A percentile compares a stretch with the other conserved stretches of the same genome.
Evolutionary conservation across 2,113 vertebrate species (phyloP).

Genomic region (Halichoerus grypus): DNA sequence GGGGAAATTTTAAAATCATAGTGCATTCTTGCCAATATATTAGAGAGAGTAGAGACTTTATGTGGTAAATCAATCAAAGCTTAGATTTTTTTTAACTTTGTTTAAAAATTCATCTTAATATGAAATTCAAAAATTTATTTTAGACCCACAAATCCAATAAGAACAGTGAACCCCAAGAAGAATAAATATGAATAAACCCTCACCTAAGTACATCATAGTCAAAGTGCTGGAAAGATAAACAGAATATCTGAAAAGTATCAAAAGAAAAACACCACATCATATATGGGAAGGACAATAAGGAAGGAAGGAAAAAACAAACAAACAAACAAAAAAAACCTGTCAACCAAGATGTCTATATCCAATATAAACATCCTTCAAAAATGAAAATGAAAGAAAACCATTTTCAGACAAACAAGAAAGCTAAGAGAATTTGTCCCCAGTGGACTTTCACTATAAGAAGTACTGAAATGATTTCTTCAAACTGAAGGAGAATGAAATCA

Average conservation of each 20-base stretch:
- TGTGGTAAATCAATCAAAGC: neutral
- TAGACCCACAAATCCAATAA: neutral
- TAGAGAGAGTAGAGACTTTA: neutral
- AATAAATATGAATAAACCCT: neutral
- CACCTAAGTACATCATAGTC: neutral
- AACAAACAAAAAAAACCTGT: neutral
- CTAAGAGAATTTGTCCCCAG: neutral
- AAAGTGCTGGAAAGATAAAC: neutral
- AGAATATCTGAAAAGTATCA: neutral
- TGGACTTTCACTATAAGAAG: neutral
- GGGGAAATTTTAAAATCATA: neutral
- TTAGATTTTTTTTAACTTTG: neutral
- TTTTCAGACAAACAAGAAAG: neutral
- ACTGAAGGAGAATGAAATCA: neutral
- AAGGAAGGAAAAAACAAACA: neutral
- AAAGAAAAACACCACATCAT: neutral
- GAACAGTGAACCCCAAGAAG: neutral
- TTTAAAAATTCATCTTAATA: conserved; percentile 2
- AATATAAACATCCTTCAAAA: neutral
- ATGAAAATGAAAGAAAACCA: neutral
- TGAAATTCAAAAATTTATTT: neutral
- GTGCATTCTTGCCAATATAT: neutral
- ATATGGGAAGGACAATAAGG: neutral
- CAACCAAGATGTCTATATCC: neutral
- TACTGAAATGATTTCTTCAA: neutral